These are phyloP conservation scores for Eurypyga helias DNA, from an alignment of 2,113 vertebrate species.

Conservation along the genomic window DNA sequence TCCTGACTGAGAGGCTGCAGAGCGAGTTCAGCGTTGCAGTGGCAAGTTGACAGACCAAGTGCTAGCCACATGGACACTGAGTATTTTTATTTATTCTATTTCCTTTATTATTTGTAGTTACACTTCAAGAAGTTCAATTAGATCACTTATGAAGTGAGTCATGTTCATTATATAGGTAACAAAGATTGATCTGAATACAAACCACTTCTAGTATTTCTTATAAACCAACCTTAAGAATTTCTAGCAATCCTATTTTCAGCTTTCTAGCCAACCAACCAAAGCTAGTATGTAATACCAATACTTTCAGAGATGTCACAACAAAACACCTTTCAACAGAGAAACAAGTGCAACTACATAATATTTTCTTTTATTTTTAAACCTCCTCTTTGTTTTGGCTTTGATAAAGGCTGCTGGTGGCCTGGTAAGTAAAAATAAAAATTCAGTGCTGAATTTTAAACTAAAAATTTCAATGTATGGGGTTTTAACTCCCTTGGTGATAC, in stretches of 20 bases:
- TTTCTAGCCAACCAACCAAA: neutral
- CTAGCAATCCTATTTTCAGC: neutral
- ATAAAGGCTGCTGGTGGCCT: neutral
- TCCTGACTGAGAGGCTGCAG: neutral
- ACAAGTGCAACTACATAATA: slow-evolving; percentile 3
- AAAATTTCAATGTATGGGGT: neutral
- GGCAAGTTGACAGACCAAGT: neutral
- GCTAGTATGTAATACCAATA: neutral
- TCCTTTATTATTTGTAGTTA: neutral
- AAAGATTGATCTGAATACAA: neutral
- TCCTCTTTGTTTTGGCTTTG: neutral
- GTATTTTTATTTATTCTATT: neutral
- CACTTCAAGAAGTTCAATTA: neutral
- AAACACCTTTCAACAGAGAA: neutral
- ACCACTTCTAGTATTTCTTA: neutral
- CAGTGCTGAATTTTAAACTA: neutral
- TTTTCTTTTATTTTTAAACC: neutral
- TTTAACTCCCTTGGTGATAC: neutral
- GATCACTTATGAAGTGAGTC: neutral
- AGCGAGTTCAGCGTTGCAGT: rapidly evolving
- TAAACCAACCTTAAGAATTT: neutral
- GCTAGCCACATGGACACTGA: rapidly evolving
- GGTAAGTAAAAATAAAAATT: neutral
- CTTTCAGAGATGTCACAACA: slow-evolving; percentile 18
- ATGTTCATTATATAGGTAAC: neutral